These are phyloP conservation scores for Caenorhabditis virilis DNA, from an alignment of 2,888 invertebrate genomes.

Conservation along the genomic window DNA sequence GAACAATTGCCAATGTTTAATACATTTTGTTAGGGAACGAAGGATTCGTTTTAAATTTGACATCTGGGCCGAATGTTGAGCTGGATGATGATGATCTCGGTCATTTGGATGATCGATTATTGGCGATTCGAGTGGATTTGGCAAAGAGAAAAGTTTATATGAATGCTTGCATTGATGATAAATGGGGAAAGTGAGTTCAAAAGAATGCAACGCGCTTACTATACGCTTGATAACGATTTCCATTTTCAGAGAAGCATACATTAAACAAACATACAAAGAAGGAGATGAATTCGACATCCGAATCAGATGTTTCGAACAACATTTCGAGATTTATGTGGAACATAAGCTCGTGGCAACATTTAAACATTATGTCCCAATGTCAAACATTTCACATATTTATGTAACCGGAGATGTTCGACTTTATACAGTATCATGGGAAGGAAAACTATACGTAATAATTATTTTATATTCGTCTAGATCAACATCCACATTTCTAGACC, in stretches of 20 bases:
- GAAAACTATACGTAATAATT: conserved; percentile 61
- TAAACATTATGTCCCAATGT: conserved; percentile 64
- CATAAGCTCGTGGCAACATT: conserved; percentile 66
- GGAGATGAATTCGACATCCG: conserved; percentile 67
- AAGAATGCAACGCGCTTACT: too few relatives aligned
- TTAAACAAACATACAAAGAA: conserved; percentile 53
- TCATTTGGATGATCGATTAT: conserved; percentile 60
- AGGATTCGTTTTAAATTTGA: conserved; percentile 64
- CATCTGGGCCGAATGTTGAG: conserved; percentile 62
- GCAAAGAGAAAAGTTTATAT: conserved; percentile 53
- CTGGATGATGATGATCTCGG: conserved; percentile 56
- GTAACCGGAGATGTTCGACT: conserved; percentile 60
- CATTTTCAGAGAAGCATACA: conserved; percentile 50
- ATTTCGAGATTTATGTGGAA: conserved; percentile 65
- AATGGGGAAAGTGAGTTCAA: conserved; percentile 67
- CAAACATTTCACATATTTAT: conserved; percentile 57
- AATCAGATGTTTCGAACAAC: conserved; percentile 63
- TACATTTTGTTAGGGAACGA: conserved; percentile 57
- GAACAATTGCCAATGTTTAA: too few relatives aligned
- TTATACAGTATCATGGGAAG: conserved; percentile 64
- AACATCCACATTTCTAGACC: conserved; percentile 41
- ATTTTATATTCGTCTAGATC: neutral
- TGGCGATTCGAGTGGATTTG: conserved; percentile 60
- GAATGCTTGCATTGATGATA: conserved; percentile 65
- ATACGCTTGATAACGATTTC: too few relatives aligned